Evolutionary conservation across 2,888 invertebrate species (phyloP), one percentile per base, ranked within the genome.

Genomic region (Melieria crassipennis): DNA sequence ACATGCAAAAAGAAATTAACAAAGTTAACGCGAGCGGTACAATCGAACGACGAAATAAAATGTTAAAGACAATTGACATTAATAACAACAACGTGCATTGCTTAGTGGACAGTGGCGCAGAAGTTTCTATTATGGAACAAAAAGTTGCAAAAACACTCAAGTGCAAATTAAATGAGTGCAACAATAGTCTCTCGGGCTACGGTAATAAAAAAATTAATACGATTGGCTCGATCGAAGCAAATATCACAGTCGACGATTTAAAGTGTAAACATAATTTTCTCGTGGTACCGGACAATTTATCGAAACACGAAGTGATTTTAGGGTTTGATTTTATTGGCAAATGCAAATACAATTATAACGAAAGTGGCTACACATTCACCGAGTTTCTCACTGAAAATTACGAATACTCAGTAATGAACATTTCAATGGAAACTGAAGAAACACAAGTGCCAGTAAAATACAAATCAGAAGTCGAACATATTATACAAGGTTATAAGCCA

Each of bases 401-500:
- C 13, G 65, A 65, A 65, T 55, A 42, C 55, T 9, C 10, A 2
- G 46, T 65, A 43, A 52, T 45, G 30, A 52, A 65, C n/a, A 65
- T 65, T 65, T 65, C 65, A 46, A 16, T 52, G 10, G 65, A 65
- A 56, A 65, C 16, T 56, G 55, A 56, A 13, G 55, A 65, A 48
- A 48, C 48, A 48, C 62, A 69, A 43, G 72, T 50, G 55, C 70
- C 70, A 56, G 10, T n/a, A 42, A 47, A 16, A 30, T 68, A 70
- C 56, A 68, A 52, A 62, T 43, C 42, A 42, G 52, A 68, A 63
- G 62, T 70, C 13, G 65, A 69, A 68, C 43, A 70, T 16, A 56
- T 73, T 0, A 67, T 65, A 50, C 62, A 69, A 3, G 58, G 65
- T 16, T 69, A 71, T 68, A n/a, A n/a, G n/a, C 71, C 71, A 13